These are phyloP conservation scores for Sipha flava DNA, from an alignment of 1,140 invertebrate species.

Conservation along the genomic window DNA sequence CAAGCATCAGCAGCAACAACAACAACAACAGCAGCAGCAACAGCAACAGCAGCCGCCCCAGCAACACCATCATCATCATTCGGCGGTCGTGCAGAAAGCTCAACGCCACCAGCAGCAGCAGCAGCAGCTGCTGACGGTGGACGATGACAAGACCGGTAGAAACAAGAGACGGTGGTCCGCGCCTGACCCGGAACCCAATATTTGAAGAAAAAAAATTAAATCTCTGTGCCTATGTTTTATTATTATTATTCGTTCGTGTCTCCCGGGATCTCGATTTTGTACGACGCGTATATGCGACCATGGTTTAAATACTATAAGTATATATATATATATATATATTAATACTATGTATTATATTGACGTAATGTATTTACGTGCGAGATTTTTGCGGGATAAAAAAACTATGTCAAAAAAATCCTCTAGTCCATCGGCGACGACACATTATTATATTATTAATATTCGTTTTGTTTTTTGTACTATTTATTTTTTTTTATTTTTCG, in stretches of 20 bases:
- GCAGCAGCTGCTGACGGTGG: not conserved
- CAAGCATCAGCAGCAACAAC: conserved; percentile 43
- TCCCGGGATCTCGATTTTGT: not conserved
- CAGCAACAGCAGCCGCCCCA: conserved; percentile 34
- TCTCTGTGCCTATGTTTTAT: not conserved
- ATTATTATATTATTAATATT: not conserved
- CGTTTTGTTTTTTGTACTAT: not conserved
- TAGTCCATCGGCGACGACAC: not conserved
- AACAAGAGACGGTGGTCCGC: conserved; percentile 57
- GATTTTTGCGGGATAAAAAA: not conserved
- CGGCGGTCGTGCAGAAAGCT: not conserved
- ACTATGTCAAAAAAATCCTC: not conserved
- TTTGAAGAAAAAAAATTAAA: not conserved
- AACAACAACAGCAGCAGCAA: conserved; percentile 34
- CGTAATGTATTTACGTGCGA: not conserved
- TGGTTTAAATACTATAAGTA: not conserved
- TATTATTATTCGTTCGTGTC: not conserved
- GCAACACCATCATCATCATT: conserved; percentile 30
- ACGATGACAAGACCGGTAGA: conserved; percentile 41
- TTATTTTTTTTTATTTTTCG: not conserved
- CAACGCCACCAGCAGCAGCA: not conserved
- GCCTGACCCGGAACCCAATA: conserved; percentile 46
- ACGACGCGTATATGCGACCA: not conserved
- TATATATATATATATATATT: not conserved
- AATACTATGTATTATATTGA: too few species aligned